Conservation (phyloP, 1,140 invertebrate species). For the Dendrolimus kikuchii region DNA sequence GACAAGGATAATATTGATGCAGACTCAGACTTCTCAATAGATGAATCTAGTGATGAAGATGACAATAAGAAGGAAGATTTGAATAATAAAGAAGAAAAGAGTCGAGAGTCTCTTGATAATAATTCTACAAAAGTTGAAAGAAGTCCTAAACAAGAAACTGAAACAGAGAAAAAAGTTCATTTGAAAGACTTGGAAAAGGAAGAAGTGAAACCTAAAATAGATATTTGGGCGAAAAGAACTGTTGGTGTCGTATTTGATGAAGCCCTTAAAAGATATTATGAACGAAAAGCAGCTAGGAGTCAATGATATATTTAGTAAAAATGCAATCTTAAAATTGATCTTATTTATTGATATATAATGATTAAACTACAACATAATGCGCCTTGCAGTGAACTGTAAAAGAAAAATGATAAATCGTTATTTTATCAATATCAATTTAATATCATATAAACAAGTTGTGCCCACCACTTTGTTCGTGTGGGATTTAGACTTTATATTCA, state of each 20-base stretch:
- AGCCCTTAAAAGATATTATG: slow-evolving; percentile 85
- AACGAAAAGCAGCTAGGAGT: slow-evolving; percentile 77
- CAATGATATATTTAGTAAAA: slow-evolving; percentile 11
- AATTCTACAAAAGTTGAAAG: slow-evolving; percentile 24
- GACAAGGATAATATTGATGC: slow-evolving; percentile 76
- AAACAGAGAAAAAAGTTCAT: slow-evolving; percentile 16
- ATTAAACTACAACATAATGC: slow-evolving; percentile 51
- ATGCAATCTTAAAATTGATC: slow-evolving; percentile 1
- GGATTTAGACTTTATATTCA: no score
- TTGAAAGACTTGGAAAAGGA: slow-evolving; percentile 19
- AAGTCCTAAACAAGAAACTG: slow-evolving; percentile 15
- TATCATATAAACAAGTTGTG: no score
- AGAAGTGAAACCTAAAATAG: slow-evolving; percentile 71
- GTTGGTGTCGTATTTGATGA: slow-evolving; percentile 85
- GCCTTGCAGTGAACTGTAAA: slow-evolving; percentile 83
- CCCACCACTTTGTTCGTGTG: no score
- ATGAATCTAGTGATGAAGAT: slow-evolving; percentile 72
- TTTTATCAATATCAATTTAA: neutral
- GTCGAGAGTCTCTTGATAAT: slow-evolving; percentile 6
- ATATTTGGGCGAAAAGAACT: slow-evolving; percentile 90
- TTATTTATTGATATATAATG: slow-evolving; percentile 5
- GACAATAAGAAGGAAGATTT: slow-evolving; percentile 13
- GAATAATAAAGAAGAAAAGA: slow-evolving; percentile 8
- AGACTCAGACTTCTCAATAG: slow-evolving; percentile 79
- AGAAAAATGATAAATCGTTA: slow-evolving; percentile 26